A percentile compares a stretch with the other conserved stretches of the same genome.
These are phyloP conservation scores for Brenthis hecate DNA, from an alignment of 2,888 invertebrate species.

Conservation along the genomic window DNA sequence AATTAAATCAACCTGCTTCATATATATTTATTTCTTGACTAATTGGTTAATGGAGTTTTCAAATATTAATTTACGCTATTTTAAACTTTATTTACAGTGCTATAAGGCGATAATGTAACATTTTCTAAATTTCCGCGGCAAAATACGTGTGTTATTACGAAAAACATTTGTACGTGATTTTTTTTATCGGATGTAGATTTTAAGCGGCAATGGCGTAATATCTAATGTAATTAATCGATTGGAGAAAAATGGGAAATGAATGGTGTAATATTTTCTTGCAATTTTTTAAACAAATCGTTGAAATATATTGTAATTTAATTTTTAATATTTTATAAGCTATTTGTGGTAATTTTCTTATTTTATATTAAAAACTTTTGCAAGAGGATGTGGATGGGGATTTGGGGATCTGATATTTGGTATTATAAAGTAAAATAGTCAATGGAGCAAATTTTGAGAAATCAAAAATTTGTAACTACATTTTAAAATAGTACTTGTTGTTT, in stretches of 20 bases:
- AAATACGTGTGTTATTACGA: constrained; percentile 13
- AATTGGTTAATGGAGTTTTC: constrained; percentile 8
- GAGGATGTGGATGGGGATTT: too few relatives aligned
- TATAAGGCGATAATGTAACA: constrained; percentile 4
- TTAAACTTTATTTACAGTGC: constrained; percentile 6
- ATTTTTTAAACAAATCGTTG: too few relatives aligned
- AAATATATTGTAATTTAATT: too few relatives aligned
- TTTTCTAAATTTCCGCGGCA: neutral
- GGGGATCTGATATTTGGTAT: too few relatives aligned
- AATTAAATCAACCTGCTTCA: constrained; percentile 3
- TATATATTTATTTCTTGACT: constrained; percentile 28
- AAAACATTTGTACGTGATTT: constrained; percentile 27
- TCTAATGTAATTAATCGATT: constrained; percentile 12
- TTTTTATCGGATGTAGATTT: constrained; percentile 23
- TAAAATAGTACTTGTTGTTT: too few relatives aligned
- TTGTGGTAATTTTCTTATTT: too few relatives aligned
- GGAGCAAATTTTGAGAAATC: too few relatives aligned
- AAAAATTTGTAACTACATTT: too few relatives aligned
- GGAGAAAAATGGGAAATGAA: neutral
- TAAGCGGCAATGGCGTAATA: neutral
- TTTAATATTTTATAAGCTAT: too few relatives aligned
- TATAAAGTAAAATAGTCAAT: too few relatives aligned
- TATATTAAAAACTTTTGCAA: too few relatives aligned
- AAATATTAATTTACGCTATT: neutral
- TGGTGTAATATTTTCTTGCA: neutral